Base-by-base conservation (phyloP, 2,113 vertebrate genomes). In the Labrus mixtus region DNA sequence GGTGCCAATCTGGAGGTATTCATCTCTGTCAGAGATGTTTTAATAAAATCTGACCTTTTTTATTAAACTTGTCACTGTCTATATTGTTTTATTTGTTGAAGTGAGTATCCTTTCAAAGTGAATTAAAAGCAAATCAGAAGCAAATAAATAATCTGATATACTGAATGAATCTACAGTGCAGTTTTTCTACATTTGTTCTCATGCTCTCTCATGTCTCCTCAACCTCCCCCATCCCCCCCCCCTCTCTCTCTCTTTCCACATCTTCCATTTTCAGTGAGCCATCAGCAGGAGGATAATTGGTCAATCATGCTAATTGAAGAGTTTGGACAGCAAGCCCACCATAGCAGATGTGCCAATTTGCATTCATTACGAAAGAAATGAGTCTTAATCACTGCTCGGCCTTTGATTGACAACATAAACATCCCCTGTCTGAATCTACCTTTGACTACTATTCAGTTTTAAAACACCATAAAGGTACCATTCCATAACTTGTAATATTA, bases 331-430 rank as follows among this genome's bases (percentile, higher is more conserved):
- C 92, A 90, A 91, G 90, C 84, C 86, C 91, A 91, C 91, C 91
- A 91, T 88, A 94, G 92, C 94, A 95, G 94, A 94, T 95, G 94
- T 92, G 93, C 92, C 93, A 91, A 95, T 95, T 95, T 95, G 92
- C 93, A 94, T 95, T 94, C 92, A 94, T 95, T 95, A 95, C 84
- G 87, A 84, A 66, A 66, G 86, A 92, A 92, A 93, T 90, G 89
- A 90, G 89, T 87, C 92, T 92, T 94, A 94, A 94, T 94, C 91
- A 94, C 90, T 71, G 79, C 78, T 89, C 81, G 84, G 74, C 48
- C 79, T 93, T 83, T 94, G 93, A 94, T 92, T 94, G 93, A 94
- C 92, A 93, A 90, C 85, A 89, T 89, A 92, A 93, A 91, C 91
- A 91, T 81, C 88, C 81, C 89, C 79, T 90, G 84, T 80, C 67